Evolutionary conservation across 2,888 invertebrate genomes (phyloP).

Genomic region (Stenchaetothrips biformis): DNA sequence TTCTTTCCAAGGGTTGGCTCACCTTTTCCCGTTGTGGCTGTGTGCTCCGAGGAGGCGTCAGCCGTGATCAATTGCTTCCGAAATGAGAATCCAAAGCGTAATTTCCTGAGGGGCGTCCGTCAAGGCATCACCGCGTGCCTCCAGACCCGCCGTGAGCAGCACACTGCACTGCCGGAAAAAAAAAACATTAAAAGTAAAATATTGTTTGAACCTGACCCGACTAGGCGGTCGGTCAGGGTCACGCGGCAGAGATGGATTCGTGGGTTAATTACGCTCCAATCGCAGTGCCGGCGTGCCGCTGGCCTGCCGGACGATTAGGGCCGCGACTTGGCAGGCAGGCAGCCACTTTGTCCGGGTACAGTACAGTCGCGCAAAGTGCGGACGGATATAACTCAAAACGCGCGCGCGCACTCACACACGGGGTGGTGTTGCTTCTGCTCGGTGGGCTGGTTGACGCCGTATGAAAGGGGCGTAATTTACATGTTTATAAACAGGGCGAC

Average conservation of each 20-base stretch:
- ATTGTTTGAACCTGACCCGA: background rate
- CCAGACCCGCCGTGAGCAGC: background rate
- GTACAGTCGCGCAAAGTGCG: background rate
- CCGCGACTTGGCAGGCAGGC: background rate
- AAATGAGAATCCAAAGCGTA: slow-evolving; percentile 22
- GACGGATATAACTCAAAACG: background rate
- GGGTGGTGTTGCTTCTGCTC: background rate
- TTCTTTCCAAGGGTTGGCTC: too few relatives aligned
- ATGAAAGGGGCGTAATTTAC: slow-evolving; percentile 7
- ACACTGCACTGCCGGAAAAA: background rate
- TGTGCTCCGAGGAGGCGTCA: background rate
- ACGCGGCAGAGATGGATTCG: background rate
- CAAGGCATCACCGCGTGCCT: background rate
- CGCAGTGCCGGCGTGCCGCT: background rate
- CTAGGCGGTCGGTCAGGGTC: background rate
- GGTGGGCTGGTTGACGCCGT: background rate
- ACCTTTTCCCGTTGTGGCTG: too few relatives aligned
- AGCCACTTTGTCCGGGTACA: background rate
- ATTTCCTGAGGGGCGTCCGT: slow-evolving; percentile 22
- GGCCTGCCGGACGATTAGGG: background rate
- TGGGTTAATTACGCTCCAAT: slow-evolving; percentile 11
- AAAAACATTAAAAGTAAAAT: background rate
- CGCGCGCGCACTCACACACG: background rate
- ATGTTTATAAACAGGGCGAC: slow-evolving; percentile 13
- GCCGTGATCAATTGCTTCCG: slow-evolving; percentile 19